Base-by-base conservation (phyloP, 2,113 vertebrate species). In the Lucifuga dentata region DNA sequence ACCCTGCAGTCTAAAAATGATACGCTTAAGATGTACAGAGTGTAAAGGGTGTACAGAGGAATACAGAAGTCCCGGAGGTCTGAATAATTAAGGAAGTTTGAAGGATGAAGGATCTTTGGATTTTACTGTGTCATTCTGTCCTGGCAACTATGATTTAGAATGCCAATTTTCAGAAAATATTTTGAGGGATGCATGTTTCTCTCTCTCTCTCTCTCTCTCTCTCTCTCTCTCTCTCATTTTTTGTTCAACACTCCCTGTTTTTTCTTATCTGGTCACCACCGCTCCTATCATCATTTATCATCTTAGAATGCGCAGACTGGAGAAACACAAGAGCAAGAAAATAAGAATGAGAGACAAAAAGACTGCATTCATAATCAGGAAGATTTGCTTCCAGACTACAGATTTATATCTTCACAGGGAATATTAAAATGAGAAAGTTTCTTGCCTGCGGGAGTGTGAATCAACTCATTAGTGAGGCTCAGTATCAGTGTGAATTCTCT, bases 61-160 rank as follows among this genome's bases (percentile, higher is more conserved):
- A 56, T n/a, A n/a, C n/a, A n/a, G n/a, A n/a, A n/a, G n/a, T n/a
- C n/a, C n/a, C n/a, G n/a, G n/a, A n/a, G n/a, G n/a, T n/a, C n/a
- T n/a, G n/a, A n/a, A n/a, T n/a, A n/a, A n/a, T n/a, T n/a, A n/a
- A n/a, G 26, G 7, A 29, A 29, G 26, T 3, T 52, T 58, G 36
- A 71, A 58, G 29, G 53, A 71, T 32, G 32, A 68, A 23, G 51
- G 64, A 73, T 77, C 45, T 32, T 62, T 16, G 8, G 45, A 48
- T 58, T 35, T 56, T 21, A 53, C 57, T 20, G 43, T 55, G 69
- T 68, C 55, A 39, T 67, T 70, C 53, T 69, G 73, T 68, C 44
- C 35, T 20, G 17, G n/a, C n/a, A 33, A 57, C 63, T 63, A 58
- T 74, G 61, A 67, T 69, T 74, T 51, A 80, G 69, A 86, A 73